Conservation (phyloP, 2,888 invertebrate genomes). For the Phyto melanocephala region DNA sequence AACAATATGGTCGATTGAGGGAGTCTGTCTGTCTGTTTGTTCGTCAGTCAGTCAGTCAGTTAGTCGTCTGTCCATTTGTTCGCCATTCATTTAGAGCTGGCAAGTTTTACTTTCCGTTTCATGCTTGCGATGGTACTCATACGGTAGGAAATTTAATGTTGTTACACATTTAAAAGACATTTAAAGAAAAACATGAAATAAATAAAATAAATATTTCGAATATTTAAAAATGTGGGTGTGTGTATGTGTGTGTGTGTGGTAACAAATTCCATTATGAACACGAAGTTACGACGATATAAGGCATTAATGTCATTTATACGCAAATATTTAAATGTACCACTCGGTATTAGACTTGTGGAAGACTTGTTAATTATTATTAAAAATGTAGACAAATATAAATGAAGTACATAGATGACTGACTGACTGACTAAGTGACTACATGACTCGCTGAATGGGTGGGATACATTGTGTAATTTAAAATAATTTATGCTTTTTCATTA, state of each 20-base stretch:
- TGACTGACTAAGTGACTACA: too few species aligned
- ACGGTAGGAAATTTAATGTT: neutral
- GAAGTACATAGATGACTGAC: too few species aligned
- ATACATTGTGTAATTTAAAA: neutral
- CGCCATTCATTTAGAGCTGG: neutral
- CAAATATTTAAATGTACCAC: neutral
- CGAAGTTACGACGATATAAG: constrained; percentile 1
- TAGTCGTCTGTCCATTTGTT: neutral
- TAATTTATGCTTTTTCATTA: neutral
- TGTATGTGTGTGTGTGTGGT: neutral
- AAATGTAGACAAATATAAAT: neutral
- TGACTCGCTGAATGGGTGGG: neutral
- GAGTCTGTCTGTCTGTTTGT: neutral
- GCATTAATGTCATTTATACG: neutral
- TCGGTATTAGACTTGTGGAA: neutral
- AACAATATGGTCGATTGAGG: neutral
- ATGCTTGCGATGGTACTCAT: neutral
- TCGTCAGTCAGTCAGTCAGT: neutral
- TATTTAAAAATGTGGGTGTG: neutral
- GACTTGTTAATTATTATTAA: neutral
- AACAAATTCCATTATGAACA: constrained; percentile 7
- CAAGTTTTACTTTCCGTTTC: neutral
- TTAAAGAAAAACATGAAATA: neutral
- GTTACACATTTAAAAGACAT: neutral
- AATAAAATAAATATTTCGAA: neutral